Evolutionary conservation across 2,888 invertebrate species (phyloP), one percentile per base, ranked within the genome.

Genomic region (Melinopterus prodromus): DNA sequence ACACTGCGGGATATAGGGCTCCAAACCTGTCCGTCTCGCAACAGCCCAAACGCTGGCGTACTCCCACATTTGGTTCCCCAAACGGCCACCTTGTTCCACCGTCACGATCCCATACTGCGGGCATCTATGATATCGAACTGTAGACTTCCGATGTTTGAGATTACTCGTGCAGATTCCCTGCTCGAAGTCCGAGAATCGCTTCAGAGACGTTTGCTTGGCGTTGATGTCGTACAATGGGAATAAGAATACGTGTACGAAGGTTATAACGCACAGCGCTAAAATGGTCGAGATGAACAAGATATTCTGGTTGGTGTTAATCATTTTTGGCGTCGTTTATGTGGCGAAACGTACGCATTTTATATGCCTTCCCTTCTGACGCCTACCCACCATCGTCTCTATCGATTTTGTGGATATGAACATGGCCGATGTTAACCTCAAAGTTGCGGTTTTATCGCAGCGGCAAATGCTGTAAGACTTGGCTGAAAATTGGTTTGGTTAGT

Each of bases 191-290:
- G 90, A 89, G 81, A 91, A 90, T 77, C 90, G 90, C 80, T 89
- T 89, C 77, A 89, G 87, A 78, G 88, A 87, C 76, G 87, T 89
- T 82, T 90, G 89, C 81, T 88, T 89, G 74, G 86, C 84, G 79
- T 85, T 84, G 38, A 88, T 85, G 77, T 89, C 89, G 87, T 92
- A 92, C 87, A 92, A 88, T 77, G 92, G 92, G 87, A 92, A 92
- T 78, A 92, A 88, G 88, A 92, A 92, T 84, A 92, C 89, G 87
- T 92, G 92, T 85, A 92, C 91, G 85, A 91, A 90, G 82, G 91
- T 90, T 84, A 92, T 91, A 84, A 92, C 91, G 86, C 91, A 91
- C 85, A 92, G 87, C 80, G 92, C 92, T 83, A 92, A 90, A 83
- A 92, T 89, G 84, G 91, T 91, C 82, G 91, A 92, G 86, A 91